phyloP scores from a whole-genome alignment of 2,113 vertebrate species.

The Nerophis lumbriciformis region DNA sequence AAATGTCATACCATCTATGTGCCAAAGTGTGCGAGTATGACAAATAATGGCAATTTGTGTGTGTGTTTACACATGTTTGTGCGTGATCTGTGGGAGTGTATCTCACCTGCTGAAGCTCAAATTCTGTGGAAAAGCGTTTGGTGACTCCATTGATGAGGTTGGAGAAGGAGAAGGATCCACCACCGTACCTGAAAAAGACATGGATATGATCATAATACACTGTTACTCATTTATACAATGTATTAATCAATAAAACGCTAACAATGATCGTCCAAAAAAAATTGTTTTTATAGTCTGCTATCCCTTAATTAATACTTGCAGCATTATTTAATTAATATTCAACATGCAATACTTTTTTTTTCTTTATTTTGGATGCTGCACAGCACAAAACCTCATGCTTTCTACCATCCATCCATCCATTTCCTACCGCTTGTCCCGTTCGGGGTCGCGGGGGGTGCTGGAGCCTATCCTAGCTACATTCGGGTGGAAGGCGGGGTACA shows the following conservation, averaged over 20 bases:
- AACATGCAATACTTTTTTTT: too few relatives aligned
- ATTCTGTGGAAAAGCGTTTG: slow-evolving; percentile 76
- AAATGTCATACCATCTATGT: too few relatives aligned
- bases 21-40: background rate
- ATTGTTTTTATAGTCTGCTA: background rate
- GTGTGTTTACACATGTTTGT: too few relatives aligned
- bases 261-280: background rate
- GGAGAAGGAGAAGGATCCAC: slow-evolving; percentile 90
- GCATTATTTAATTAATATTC: background rate
- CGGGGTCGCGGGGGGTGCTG: too few relatives aligned
- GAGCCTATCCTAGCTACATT: too few relatives aligned
- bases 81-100: background rate
- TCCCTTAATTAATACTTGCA: too few relatives aligned
- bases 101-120: slow-evolving; percentile 82
- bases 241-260: background rate
- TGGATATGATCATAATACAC: background rate
- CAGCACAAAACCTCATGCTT: too few relatives aligned
- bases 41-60: background rate
- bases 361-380: too few relatives aligned
- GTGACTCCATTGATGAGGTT: slow-evolving; percentile 78
- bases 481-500: too few relatives aligned
- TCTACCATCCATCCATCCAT: too few relatives aligned
- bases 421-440: too few relatives aligned
- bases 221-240: background rate
- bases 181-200: slow-evolving; percentile 75